Evolutionary conservation across 2,113 vertebrate genomes (phyloP), one percentile per base, ranked within the genome.

Genomic region (Abramis brama): DNA sequence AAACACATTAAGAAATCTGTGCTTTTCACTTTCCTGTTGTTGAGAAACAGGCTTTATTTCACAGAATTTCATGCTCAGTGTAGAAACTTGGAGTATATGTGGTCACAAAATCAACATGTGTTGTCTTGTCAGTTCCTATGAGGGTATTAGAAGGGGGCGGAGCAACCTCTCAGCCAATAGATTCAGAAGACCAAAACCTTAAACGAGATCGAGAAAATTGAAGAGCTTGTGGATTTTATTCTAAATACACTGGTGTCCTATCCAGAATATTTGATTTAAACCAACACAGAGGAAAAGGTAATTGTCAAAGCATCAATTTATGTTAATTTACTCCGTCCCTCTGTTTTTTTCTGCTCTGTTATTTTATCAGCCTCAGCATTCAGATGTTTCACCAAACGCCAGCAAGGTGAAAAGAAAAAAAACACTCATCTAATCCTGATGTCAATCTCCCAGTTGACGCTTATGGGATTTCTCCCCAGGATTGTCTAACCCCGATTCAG

Each of bases 361-460:
- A 73, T 52, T 64, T 86, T 89, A 85, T 91, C 91, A 87, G 45
- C 89, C 86, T 89, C 79, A 86, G 76, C 21, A 15, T 43, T 45
- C 85, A 84, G 62, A 80, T 57, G 86, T 80, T 64, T 80, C 85
- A 55, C 86, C 60, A 39, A 71, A 71, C 68, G 30, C 6, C 68
- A 25, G 57, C 70, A 27, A 36, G 75, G 45, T 25, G 57, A 30
- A 74, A 64, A 77, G 66, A 57, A 78, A n/a, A n/a, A 70, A 66
- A 85, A 66, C 33, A 36, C 15, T n/a, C 0, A 0, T 89, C 47
- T 90, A 90, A 93, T 93, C 92, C 91, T 70, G 66, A 55, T 91
- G 92, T 93, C 91, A 92, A 60, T 92, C 92, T 89, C 84, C 74
- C 47, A 50, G 66, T 47, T 89, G 89, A 60, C 27, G 82, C 73